Evolutionary conservation across 2,888 invertebrate species (phyloP).

Genomic region (Sympetrum striolatum): DNA sequence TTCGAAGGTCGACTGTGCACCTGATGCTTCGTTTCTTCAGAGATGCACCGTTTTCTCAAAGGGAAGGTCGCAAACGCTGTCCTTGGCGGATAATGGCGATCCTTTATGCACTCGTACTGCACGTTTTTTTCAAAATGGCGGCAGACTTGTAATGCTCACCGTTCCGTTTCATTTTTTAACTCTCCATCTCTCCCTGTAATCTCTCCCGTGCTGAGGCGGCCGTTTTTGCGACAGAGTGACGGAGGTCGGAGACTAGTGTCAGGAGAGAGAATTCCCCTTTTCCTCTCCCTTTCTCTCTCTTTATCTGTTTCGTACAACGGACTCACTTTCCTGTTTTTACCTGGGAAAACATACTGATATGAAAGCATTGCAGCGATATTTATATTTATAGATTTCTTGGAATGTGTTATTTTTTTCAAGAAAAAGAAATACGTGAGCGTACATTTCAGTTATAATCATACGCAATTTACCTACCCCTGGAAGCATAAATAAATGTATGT

Average conservation of each 20-base stretch:
- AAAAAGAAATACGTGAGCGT: too few relatives aligned
- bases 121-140: not conserved
- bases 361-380: too few relatives aligned
- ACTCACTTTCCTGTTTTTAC: not conserved
- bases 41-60: not conserved
- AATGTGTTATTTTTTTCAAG: too few relatives aligned
- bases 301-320: not conserved
- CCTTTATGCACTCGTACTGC: not conserved
- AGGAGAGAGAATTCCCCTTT: not conserved
- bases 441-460: too few relatives aligned
- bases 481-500: too few relatives aligned
- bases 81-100: not conserved
- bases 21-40: not conserved
- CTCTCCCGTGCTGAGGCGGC: too few relatives aligned
- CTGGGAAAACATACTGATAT: too few relatives aligned
- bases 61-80: not conserved
- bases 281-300: not conserved
- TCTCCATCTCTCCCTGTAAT: not conserved
- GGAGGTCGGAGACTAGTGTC: too few relatives aligned
- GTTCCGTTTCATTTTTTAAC: not conserved
- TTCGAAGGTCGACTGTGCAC: too few relatives aligned
- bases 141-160: not conserved
- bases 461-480: too few relatives aligned
- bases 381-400: too few relatives aligned
- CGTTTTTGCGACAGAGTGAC: too few relatives aligned